A percentile compares a stretch with the other conserved stretches of the same genome.
Evolutionary conservation across 2,888 invertebrate genomes (phyloP).

Genomic region (Mimachlamys varia): DNA sequence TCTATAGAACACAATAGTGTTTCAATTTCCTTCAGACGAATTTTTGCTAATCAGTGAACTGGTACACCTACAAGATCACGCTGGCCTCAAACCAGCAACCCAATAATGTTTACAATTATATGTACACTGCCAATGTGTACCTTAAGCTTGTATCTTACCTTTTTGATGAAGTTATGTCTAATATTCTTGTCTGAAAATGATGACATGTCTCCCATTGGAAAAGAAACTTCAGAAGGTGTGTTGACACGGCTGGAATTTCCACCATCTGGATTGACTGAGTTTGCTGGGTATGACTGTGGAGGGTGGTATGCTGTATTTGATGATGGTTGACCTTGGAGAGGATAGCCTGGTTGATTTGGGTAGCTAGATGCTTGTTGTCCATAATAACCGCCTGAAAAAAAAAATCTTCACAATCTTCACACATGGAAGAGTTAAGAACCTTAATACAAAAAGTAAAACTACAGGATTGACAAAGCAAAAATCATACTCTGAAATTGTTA

Average conservation of each 20-base stretch:
- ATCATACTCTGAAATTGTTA: too few species aligned
- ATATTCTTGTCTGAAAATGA: slow-evolving; percentile 76
- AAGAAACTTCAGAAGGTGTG: not conserved
- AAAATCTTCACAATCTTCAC: too few species aligned
- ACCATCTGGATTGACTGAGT: not conserved
- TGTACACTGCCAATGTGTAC: too few species aligned
- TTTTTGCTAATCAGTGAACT: too few species aligned
- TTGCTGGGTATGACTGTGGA: not conserved
- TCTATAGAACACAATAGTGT: too few species aligned
- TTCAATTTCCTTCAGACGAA: too few species aligned
- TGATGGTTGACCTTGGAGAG: not conserved
- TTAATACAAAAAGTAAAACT: too few species aligned
- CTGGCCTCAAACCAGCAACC: too few species aligned
- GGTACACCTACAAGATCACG: too few species aligned
- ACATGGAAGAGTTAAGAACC: too few species aligned
- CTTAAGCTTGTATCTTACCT: slow-evolving; percentile 63
- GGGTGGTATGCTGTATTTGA: not conserved
- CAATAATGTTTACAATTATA: too few species aligned
- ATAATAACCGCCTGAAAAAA: not conserved
- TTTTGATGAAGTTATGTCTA: slow-evolving; percentile 76
- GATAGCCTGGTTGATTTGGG: not conserved
- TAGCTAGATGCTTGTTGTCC: not conserved
- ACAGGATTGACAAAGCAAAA: too few species aligned
- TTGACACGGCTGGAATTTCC: not conserved
- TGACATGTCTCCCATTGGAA: not conserved